Evolutionary conservation across 2,888 invertebrate genomes (phyloP), one percentile per base, ranked within the genome.

Genomic region (Cyclophora punctaria): DNA sequence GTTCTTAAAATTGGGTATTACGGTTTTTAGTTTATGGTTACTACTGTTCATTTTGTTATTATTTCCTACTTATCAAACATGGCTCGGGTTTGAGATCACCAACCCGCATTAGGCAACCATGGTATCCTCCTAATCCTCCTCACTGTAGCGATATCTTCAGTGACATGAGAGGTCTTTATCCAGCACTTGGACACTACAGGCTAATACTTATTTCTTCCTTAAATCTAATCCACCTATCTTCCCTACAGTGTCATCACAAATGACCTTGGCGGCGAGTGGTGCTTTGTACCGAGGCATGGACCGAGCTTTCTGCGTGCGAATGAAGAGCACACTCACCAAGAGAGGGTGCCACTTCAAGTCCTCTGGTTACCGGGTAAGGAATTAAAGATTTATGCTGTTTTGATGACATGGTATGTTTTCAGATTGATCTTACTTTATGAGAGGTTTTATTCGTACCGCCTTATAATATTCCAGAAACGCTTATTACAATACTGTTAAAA

Each of bases 241-340:
- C 66, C 71, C 78, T 79, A 56, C 89, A 96, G 96, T 96, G 60
- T 94, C 96, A 49, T 92, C 96, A 59, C 91, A 94, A 74, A 96
- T 96, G 96, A 92, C 92, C 49, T 83, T 96, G 63, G 91, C 91
- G 47, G 91, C 93, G 7, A 92, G 91, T 53, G 91, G 92, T 51
- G 89, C 91, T 49, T 85, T 92, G 58, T 97, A 93, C 85, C 94
- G 95, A 75, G 97, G 97, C 42, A 92, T 95, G 85, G 97, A 97
- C 70, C 89, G 97, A 70, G 96, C 97, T 44, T 97, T 98, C 85
- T 98, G 98, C 83, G 91, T 98, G 47, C 91, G 98, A 62, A 98
- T 98, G 98, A 98, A 98, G 80, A 98, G 98, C 50, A 98, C 98
- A 0, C 90, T 98, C 56, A 98, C 98, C 47, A 98, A 98, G 87